phyloP scores from a whole-genome alignment of 2,888 invertebrate species.

The Chorisops tibialis region DNA sequence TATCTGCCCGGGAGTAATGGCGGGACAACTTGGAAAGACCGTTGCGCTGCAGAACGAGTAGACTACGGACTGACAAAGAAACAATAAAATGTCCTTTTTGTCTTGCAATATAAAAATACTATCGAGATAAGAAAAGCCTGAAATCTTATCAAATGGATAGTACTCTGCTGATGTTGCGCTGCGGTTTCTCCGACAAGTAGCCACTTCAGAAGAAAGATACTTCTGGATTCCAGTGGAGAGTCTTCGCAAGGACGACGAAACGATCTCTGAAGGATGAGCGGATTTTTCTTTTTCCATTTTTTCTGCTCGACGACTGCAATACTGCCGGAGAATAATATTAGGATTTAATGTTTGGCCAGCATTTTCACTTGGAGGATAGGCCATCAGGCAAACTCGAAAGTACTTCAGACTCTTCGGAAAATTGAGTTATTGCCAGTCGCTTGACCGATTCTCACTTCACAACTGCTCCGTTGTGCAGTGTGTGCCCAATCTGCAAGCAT shows the following conservation, averaged over 20 bases:
- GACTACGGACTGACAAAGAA: no score
- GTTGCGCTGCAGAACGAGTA: no score
- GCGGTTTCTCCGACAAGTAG: not conserved
- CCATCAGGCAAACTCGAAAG: not conserved
- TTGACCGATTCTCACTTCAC: slow-evolving; percentile 5
- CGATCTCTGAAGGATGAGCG: no score
- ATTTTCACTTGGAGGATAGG: slow-evolving; percentile 12
- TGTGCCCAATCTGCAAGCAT: no score
- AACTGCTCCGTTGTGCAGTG: no score
- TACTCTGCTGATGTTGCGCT: slow-evolving; percentile 3
- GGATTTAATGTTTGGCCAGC: slow-evolving; percentile 24
- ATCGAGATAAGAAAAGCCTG: not conserved
- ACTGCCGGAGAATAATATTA: slow-evolving; percentile 10
- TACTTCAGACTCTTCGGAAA: slow-evolving; percentile 7
- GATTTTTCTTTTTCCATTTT: not conserved
- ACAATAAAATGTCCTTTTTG: no score
- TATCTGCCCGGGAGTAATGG: no score
- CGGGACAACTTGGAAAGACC: not conserved
- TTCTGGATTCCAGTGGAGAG: not conserved
- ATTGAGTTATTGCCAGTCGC: slow-evolving; percentile 24
- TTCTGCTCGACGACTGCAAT: not conserved
- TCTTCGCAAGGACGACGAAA: not conserved
- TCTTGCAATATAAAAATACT: no score
- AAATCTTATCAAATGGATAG: slow-evolving; percentile 4
- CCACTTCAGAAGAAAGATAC: not conserved